These are phyloP conservation scores for Riparia riparia DNA, from an alignment of 2,113 vertebrate genomes.

Conservation along the genomic window DNA sequence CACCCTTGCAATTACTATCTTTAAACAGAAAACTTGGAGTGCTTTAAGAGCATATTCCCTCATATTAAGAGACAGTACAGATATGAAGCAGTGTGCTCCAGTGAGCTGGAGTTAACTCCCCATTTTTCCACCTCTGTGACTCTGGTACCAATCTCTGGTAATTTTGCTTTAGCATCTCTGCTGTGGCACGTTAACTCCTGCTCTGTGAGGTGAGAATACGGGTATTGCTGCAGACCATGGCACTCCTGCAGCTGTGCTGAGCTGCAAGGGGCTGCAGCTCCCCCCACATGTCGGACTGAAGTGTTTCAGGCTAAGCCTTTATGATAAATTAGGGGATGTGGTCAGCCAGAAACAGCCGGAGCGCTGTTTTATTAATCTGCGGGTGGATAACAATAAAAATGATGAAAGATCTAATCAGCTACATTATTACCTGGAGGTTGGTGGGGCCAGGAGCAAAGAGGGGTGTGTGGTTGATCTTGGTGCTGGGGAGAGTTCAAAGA, in stretches of 20 bases:
- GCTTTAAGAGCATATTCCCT: constrained; percentile 58
- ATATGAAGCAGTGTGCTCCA: constrained; percentile 50
- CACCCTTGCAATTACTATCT: constrained; percentile 64
- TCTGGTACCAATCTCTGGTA: constrained; percentile 54
- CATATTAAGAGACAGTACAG: constrained; percentile 32
- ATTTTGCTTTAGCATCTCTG: constrained; percentile 41
- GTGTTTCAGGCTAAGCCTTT: constrained; percentile 45
- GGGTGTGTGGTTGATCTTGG: constrained; percentile 10
- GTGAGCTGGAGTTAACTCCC: constrained; percentile 67
- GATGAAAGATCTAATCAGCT: constrained; percentile 68
- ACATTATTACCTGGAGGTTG: constrained; percentile 46
- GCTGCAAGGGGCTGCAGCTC: constrained; percentile 44
- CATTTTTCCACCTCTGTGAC: constrained; percentile 48
- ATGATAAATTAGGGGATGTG: constrained; percentile 64
- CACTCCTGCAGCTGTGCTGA: background rate
- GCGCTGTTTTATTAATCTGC: constrained; percentile 65
- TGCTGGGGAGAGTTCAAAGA: constrained; percentile 6
- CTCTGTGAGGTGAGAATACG: constrained; percentile 9
- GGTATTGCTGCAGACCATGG: background rate
- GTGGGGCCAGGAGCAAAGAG: background rate
- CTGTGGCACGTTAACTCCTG: constrained; percentile 30
- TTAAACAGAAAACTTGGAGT: constrained; percentile 59
- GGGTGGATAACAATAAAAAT: constrained; percentile 70
- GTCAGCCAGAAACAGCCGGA: constrained; percentile 59
- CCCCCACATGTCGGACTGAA: background rate